Evolutionary conservation across 2,797 vertebrate genomes (phyloP), one percentile per base, ranked within the genome.

Genomic region (Oophaga sylvatica): DNA sequence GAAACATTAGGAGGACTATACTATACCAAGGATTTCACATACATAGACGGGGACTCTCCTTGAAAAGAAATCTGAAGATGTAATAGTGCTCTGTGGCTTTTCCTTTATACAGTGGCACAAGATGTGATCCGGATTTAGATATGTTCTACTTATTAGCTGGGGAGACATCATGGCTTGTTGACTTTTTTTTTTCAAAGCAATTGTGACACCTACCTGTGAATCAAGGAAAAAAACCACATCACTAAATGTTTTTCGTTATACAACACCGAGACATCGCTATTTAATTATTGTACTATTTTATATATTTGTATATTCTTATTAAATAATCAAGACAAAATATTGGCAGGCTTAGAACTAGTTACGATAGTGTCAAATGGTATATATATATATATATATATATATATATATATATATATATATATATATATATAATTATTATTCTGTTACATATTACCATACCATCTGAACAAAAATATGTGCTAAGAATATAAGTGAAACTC

Each of bases 181-280:
- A 94, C 94, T 96, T 45, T 96, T 96, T 96, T 87, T 96, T 85
- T 93, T 96, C 96, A 97, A 97, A 97, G 96, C 97, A 98, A 98
- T 96, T 99, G 97, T 98, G 97, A 98, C 97, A 97, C 97, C 97
- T 98, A 97, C 96, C 98, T 99, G 97, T 95, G 96, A 95, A 96
- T 94, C 95, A 95, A 95, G 96, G 96, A 94, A 98, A 97, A 97
- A 94, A 93, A 93, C 92, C 92, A 93, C 90, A 94, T 95, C 93
- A 95, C 92, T 92, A 92, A 92, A 91, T 92, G 92, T 92, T 91
- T 94, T 92, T 91, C 89, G 83, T 90, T 90, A 87, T 90, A 89
- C 41, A 80, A 70, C 20, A 62, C 12, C 29, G 29, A 26, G 20
- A 79, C 7, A 80, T 29, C 15, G 1, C 19, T 80, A 41, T 59